A percentile compares a stretch with the other conserved stretches of the same genome.
These are phyloP conservation scores for Medauroidea extradentata DNA, from an alignment of 1,140 invertebrate species.

Conservation along the genomic window DNA sequence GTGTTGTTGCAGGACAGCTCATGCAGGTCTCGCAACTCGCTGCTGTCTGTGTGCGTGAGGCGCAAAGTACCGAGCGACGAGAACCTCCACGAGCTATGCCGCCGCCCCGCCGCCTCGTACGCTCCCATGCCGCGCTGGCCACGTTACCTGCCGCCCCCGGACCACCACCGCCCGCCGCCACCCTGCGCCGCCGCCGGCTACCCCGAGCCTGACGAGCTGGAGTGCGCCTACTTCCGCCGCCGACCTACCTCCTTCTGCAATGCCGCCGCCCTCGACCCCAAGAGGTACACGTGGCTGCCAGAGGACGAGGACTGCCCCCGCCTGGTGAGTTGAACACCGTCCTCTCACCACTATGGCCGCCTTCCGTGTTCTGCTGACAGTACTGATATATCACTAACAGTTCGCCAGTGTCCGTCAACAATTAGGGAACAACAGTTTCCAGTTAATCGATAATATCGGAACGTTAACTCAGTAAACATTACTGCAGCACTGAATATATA, in stretches of 20 bases:
- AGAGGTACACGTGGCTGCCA: conserved; percentile 67
- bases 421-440: too few relatives aligned
- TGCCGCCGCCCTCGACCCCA: conserved; percentile 53
- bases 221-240: conserved; percentile 70
- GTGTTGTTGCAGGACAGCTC: conserved; percentile 41
- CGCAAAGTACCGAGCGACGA: conserved; percentile 78
- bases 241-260: conserved; percentile 67
- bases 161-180: conserved; percentile 41
- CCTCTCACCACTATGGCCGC: too few relatives aligned
- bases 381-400: too few relatives aligned
- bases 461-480: too few relatives aligned
- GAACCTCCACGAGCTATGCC: conserved; percentile 62
- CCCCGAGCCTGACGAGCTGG: conserved; percentile 23
- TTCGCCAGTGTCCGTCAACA: too few relatives aligned
- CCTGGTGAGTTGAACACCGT: conserved; percentile 54
- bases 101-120: conserved; percentile 49
- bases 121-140: conserved; percentile 69
- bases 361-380: too few relatives aligned
- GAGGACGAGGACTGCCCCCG: conserved; percentile 67
- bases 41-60: conserved; percentile 79
- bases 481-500: too few relatives aligned
- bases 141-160: conserved; percentile 51
- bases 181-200: background rate
- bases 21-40: conserved; percentile 55
- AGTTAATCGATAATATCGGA: too few relatives aligned